Evolutionary conservation across 2,797 vertebrate species (phyloP), one percentile per base, ranked within the genome.

Genomic region (Betta splendens): DNA sequence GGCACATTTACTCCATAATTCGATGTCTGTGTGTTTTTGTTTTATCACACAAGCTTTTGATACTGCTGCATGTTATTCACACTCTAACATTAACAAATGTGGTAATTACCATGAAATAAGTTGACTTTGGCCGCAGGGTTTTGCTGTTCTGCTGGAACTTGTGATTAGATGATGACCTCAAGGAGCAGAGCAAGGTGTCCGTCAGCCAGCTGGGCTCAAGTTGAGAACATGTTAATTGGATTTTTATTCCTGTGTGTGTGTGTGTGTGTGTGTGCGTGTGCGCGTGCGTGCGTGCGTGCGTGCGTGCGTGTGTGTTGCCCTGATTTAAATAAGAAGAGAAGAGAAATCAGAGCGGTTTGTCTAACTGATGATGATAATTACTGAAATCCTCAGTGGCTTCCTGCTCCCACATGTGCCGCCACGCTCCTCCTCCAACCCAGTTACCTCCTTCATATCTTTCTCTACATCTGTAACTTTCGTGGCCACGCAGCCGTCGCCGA

Each of bases 361-460:
- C 15, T 11, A 50, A 36, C 9, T 45, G 28, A 25, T 70, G 71
- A 62, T 25, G 39, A 64, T 68, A 73, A 73, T 67, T 68, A 57
- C 59, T 13, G n/a, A 53, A 29, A 42, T 43, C 72, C 72, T 60
- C 3, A 1, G 45, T 13, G 72, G 44, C 59, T 16, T 1, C n/a
- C 26, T 4, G 15, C 51, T 56, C 15, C 43, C 11, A 0, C 42
- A 32, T 7, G 49, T n/a, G 36, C 15, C 44, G 9, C 0, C 18
- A 29, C 42, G 48, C 62, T 21, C 35, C 39, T 28, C 57, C 42
- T 37, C 26, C 50, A 15, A 13, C n/a, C 32, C 33, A 15, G 7
- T 31, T 32, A 16, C 7, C 33, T 29, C 29, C 38, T 16, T 15
- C 7, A 8, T 23, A 36, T 50, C 46, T 16, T 10, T 15, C 36